A percentile compares a stretch with the other conserved stretches of the same genome.
Conservation (phyloP, 2,113 vertebrate genomes). For the Oryzias curvinotus region DNA sequence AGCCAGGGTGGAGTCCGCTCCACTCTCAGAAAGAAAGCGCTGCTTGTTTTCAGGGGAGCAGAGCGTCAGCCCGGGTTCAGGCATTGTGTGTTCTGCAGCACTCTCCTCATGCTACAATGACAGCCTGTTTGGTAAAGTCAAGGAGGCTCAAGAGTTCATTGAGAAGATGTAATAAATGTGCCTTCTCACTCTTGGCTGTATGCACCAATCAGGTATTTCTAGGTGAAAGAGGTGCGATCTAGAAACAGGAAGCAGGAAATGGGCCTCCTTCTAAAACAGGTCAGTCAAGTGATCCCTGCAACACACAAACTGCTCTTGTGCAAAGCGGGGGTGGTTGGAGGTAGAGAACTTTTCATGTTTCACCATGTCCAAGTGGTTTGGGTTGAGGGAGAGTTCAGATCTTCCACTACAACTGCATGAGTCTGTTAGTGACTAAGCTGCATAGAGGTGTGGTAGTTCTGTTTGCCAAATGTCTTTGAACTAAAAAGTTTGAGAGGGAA, state of each 20-base stretch:
- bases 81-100: constrained; percentile 22
- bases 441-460: no score
- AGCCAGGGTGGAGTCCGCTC: constrained; percentile 55
- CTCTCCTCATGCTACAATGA: constrained; percentile 57
- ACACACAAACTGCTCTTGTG: no score
- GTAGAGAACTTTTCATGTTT: no score
- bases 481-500: no score
- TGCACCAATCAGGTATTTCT: constrained; percentile 48
- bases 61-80: constrained; percentile 15
- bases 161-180: constrained; percentile 35
- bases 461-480: no score
- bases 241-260: constrained; percentile 72
- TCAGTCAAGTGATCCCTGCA: constrained; percentile 35
- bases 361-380: no score
- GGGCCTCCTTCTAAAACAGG: constrained; percentile 32
- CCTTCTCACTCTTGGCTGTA: constrained; percentile 16
- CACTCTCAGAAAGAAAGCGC: constrained; percentile 53
- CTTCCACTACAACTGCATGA: no score
- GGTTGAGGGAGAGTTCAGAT: no score
- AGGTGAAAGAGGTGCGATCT: constrained; percentile 56
- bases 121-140: constrained; percentile 56
- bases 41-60: constrained; percentile 52
- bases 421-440: no score
- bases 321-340: no score
- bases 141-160: constrained; percentile 17